phyloP scores from a whole-genome alignment of 1,140 invertebrate species.

The Drosophila pseudoananassae region DNA sequence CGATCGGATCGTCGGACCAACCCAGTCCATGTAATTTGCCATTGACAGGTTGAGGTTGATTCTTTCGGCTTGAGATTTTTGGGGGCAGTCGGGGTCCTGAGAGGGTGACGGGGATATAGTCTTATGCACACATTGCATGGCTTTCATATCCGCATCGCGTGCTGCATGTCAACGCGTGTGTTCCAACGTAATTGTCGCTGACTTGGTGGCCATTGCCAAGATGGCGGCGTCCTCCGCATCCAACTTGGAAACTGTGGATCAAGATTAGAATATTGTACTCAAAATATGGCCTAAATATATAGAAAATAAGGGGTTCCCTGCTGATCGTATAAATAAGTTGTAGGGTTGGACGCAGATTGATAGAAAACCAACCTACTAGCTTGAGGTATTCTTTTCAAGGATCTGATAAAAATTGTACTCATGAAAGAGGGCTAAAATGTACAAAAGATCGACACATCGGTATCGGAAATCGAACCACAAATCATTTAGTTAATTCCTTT shows the following conservation, averaged over 20 bases:
- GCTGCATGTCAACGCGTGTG: conserved; percentile 81
- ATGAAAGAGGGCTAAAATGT: no score
- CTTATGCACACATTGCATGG: conserved; percentile 32
- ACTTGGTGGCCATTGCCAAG: conserved; percentile 59
- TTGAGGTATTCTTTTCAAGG: no score
- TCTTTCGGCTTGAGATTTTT: conserved; percentile 14
- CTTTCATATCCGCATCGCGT: conserved; percentile 73
- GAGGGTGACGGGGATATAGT: conserved; percentile 7
- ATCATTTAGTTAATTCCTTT: no score
- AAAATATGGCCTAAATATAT: background rate
- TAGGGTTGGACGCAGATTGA: no score
- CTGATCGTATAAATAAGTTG: no score
- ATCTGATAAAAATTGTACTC: no score
- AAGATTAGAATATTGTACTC: no score
- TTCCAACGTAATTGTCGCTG: conserved; percentile 71
- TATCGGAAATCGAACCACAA: no score
- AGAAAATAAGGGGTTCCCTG: no score
- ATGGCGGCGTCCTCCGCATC: conserved; percentile 41
- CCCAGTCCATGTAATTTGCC: conserved; percentile 67
- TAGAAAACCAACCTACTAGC: no score
- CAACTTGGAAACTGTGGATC: conserved; percentile 17
- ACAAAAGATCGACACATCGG: no score
- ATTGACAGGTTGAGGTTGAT: conserved; percentile 72
- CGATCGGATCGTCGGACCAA: conserved; percentile 32
- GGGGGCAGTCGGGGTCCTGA: background rate